Conservation (phyloP, 92 coral and sea anemone genomes). For the Epizoanthus rinbou region DNA sequence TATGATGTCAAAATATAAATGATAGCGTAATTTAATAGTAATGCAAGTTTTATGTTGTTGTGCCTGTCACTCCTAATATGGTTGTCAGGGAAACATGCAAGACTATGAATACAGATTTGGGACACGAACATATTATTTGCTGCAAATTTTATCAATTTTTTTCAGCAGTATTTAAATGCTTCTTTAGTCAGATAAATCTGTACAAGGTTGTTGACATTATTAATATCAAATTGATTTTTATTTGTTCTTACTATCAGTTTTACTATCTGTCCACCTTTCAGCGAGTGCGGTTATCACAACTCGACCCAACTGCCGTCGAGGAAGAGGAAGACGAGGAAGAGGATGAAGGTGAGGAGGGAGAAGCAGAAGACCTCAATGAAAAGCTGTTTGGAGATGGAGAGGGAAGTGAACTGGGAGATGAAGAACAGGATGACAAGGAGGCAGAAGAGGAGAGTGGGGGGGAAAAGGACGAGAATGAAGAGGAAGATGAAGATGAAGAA, state of each 20-base stretch:
- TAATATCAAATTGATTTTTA: neutral
- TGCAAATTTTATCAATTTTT: too few species aligned
- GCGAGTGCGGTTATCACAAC: conserved; percentile 76
- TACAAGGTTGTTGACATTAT: neutral
- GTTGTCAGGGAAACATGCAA: too few species aligned
- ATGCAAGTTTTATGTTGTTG: too few species aligned
- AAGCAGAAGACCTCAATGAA: conserved; percentile 45
- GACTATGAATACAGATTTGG: too few species aligned
- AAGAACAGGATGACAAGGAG: conserved; percentile 61
- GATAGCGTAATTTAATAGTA: too few species aligned
- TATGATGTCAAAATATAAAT: too few species aligned
- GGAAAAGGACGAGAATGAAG: conserved; percentile 56
- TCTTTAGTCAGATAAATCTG: neutral
- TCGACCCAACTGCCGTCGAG: conserved; percentile 84
- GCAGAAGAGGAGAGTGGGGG: conserved; percentile 56
- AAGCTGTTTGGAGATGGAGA: conserved; percentile 46
- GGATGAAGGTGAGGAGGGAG: conserved; percentile 59
- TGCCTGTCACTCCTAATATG: too few species aligned
- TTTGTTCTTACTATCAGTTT: neutral
- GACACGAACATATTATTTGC: too few species aligned
- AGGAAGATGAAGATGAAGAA: conserved; percentile 50
- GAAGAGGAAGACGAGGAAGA: conserved; percentile 85
- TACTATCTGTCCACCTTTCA: conserved; percentile 12
- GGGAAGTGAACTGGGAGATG: conserved; percentile 44
- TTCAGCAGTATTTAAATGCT: neutral